phyloP scores from a whole-genome alignment of 1,140 invertebrate genomes.

The Tachypleus tridentatus region DNA sequence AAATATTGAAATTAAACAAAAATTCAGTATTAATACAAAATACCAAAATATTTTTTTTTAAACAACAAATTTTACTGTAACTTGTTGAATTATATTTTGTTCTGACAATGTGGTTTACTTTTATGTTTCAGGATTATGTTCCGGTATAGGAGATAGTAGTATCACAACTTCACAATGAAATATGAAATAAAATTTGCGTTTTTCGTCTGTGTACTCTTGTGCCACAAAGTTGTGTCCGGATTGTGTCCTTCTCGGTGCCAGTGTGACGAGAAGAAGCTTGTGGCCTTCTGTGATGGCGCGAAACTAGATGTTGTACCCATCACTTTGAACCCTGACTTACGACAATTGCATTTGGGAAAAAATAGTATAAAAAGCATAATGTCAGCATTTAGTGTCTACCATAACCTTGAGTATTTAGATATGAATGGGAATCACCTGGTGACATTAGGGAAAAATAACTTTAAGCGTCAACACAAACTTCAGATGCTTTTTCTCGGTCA shows the following conservation, averaged over 20 bases:
- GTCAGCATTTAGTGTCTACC: slow-evolving; percentile 72
- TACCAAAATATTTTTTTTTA: no score
- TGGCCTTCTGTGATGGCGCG: slow-evolving; percentile 71
- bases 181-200: no score
- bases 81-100: no score
- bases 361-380: slow-evolving; percentile 78
- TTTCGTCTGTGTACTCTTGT: no score
- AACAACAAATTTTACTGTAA: no score
- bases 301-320: slow-evolving; percentile 82
- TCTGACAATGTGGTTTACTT: no score
- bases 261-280: slow-evolving; percentile 75
- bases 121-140: no score
- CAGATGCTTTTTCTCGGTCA: slow-evolving; percentile 31
- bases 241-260: slow-evolving; percentile 59
- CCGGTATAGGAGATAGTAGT: no score
- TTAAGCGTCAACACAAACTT: slow-evolving; percentile 56
- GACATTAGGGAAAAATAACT: slow-evolving; percentile 52
- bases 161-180: no score
- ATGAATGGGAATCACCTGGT: slow-evolving; percentile 69
- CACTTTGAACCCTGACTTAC: slow-evolving; percentile 75
- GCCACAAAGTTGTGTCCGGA: not conserved
- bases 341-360: slow-evolving; percentile 63
- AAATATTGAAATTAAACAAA: no score
- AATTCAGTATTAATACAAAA: no score
- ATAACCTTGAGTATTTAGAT: slow-evolving; percentile 66